These are phyloP conservation scores for Xiphophorus couchianus DNA, from an alignment of 2,113 vertebrate species.

Conservation along the genomic window DNA sequence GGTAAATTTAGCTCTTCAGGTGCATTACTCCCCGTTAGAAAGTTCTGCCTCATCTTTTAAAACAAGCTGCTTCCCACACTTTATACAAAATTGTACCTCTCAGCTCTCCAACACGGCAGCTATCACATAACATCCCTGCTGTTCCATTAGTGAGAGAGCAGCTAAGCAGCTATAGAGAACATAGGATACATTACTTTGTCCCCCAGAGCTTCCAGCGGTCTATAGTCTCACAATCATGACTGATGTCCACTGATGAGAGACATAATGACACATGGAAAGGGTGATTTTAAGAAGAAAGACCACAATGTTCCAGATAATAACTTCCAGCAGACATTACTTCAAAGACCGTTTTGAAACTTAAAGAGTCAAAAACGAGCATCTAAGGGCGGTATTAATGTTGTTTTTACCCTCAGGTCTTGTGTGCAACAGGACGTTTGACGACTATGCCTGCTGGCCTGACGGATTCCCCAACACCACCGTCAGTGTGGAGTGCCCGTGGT, in stretches of 20 bases:
- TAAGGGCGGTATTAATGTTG: too few species aligned
- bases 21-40: constrained; percentile 16
- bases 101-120: background rate
- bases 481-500: constrained; percentile 92
- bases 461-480: constrained; percentile 88
- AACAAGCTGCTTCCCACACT: constrained; percentile 21
- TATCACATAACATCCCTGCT: constrained; percentile 5
- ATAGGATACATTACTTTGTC: background rate
- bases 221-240: background rate
- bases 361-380: background rate
- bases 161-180: constrained; percentile 7
- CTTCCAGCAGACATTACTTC: constrained; percentile 20
- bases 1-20: constrained; percentile 19
- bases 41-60: constrained; percentile 12
- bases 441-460: constrained; percentile 93
- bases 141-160: background rate
- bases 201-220: background rate
- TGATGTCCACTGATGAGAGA: constrained; percentile 3
- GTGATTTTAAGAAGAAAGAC: constrained; percentile 48
- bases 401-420: constrained; percentile 81
- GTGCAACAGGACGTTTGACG: constrained; percentile 90
- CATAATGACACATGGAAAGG: constrained; percentile 25
- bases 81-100: constrained; percentile 18
- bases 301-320: background rate
- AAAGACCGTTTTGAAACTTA: constrained; percentile 12